Base-by-base conservation (phyloP, 2,888 invertebrate species). In the Zygogramma bicolorata region DNA sequence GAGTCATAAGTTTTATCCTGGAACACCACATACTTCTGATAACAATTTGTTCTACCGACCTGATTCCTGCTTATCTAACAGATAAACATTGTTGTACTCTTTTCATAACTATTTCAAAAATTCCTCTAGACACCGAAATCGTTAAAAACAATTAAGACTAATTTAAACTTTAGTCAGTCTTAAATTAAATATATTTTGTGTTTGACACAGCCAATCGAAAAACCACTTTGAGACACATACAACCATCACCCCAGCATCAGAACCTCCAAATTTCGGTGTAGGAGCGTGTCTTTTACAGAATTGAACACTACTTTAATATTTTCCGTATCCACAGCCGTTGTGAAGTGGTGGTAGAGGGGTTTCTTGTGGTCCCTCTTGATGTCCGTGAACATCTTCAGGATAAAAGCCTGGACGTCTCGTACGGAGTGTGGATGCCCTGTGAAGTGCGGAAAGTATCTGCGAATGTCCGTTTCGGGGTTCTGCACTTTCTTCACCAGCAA, bases 261-360 rank as follows among this genome's bases (percentile, higher is more conserved):
- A 77, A 95, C 95, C 86, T 96, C 95, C 77, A 99, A 90, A 88
- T 99, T 99, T 80, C 97, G 92, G 86, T 97, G 97, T 77, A 99
- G 90, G 84, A 99, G 98, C 53, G 97, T 97, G 88, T 98, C 97
- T 88, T 97, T 97, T 58, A 99, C 98, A 27, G 97, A 98, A 87
- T 96, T 96, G 89, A 99, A 99, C 57, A 99, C 99, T 78, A 97
- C 94, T 88, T 97, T 96, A 80, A 99, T 99, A 87, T 99, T 99
- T 88, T 97, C 97, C 59, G 99, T 99, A 89, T 99, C 98, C 82
- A 99, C 96, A 83, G 99, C 99, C 71, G 98, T 98, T 31, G 99
- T 99, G 87, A 97, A 99, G 88, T 99, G 99, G 89, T 98, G 97
- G 89, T 97, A 99, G 71, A 98, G 89, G 0, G 94, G 92, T 78